These are phyloP conservation scores for Columba livia DNA, from an alignment of 2,113 vertebrate genomes.

Conservation along the genomic window DNA sequence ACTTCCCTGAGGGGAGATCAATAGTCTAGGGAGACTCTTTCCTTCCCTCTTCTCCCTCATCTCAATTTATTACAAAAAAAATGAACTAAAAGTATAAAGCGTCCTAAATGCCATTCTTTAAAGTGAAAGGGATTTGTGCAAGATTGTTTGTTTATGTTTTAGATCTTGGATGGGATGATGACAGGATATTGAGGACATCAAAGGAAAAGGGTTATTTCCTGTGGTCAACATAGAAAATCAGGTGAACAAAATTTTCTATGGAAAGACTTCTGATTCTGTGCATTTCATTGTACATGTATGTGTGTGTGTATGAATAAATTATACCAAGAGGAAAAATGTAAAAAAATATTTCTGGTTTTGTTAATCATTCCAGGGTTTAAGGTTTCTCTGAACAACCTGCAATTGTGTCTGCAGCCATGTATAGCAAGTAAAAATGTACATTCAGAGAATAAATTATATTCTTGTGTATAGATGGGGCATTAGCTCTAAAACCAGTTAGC, in stretches of 20 bases:
- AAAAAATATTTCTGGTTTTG: not conserved
- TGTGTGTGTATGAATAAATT: not conserved
- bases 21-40: not conserved
- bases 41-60: not conserved
- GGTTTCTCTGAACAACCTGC: not conserved
- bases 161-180: not conserved
- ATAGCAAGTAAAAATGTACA: not conserved
- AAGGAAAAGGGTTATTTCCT: not conserved
- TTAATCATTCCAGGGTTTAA: not conserved
- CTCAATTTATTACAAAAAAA: not conserved
- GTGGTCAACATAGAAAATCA: not conserved
- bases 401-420: not conserved
- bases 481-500: not conserved
- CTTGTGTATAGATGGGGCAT: not conserved
- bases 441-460: not conserved
- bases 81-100: not conserved
- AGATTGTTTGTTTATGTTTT: not conserved
- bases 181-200: not conserved
- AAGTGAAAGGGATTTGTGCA: not conserved
- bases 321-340: not conserved
- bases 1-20: not conserved
- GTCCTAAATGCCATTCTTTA: not conserved
- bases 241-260: not conserved
- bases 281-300: not conserved
- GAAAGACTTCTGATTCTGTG: not conserved